Evolutionary conservation across 2,888 invertebrate genomes (phyloP).

Genomic region (Melinopterus prodromus): DNA sequence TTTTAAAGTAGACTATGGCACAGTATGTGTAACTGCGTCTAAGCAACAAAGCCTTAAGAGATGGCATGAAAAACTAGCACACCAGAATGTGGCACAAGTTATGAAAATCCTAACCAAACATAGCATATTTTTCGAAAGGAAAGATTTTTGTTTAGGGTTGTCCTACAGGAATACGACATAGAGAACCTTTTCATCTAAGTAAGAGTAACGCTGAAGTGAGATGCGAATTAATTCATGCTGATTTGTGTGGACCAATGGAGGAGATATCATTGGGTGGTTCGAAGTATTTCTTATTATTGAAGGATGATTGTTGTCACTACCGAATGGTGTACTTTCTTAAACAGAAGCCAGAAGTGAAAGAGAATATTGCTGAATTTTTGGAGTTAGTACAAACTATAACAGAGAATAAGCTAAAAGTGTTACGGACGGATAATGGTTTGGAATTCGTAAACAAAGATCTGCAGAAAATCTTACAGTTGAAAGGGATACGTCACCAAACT

Average conservation of each 20-base stretch:
- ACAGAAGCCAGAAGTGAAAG: slow-evolving; percentile 41
- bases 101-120: slow-evolving; percentile 24
- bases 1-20: slow-evolving; percentile 5
- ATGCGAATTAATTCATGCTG: too few species aligned
- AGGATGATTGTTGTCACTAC: slow-evolving; percentile 39
- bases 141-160: slow-evolving; percentile 23
- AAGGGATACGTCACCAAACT: slow-evolving; percentile 49
- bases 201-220: not conserved
- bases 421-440: too few species aligned
- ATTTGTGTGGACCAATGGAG: too few species aligned
- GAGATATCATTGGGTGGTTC: slow-evolving; percentile 11
- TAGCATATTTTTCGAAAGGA: slow-evolving; percentile 7
- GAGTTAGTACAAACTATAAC: too few species aligned
- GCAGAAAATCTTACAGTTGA: too few species aligned
- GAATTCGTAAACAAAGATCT: too few species aligned
- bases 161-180: slow-evolving; percentile 23
- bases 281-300: slow-evolving; percentile 36
- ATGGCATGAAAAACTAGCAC: slow-evolving; percentile 31
- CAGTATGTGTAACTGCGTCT: not conserved
- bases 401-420: too few species aligned
- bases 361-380: slow-evolving; percentile 39
- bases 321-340: slow-evolving; percentile 42
- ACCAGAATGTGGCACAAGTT: slow-evolving; percentile 28
- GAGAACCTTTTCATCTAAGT: slow-evolving; percentile 15
- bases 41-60: slow-evolving; percentile 6